phyloP scores from a whole-genome alignment of 2,888 invertebrate species.

The Tinea semifulvella region DNA sequence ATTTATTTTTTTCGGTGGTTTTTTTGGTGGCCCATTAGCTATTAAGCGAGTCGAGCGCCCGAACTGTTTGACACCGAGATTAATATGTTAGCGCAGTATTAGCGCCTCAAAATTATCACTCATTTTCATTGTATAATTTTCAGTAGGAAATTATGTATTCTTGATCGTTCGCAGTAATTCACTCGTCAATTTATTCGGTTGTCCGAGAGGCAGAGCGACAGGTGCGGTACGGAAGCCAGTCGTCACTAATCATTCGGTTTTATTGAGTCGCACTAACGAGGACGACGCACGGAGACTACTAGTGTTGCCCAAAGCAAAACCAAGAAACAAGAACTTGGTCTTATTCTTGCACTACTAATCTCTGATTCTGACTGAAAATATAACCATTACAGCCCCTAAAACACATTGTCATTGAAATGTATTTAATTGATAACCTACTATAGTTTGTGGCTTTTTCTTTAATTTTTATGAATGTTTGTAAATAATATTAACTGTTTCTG shows the following conservation, averaged over 20 bases:
- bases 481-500: too few species aligned
- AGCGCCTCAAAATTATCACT: conserved; percentile 26
- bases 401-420: too few species aligned
- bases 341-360: too few species aligned
- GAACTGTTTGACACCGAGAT: conserved; percentile 46
- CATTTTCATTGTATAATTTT: background rate
- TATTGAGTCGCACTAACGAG: conserved; percentile 9
- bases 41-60: conserved; percentile 41
- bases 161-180: background rate
- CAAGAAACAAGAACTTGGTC: too few species aligned
- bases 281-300: background rate
- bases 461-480: too few species aligned
- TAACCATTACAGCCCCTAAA: too few species aligned
- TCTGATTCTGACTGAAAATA: too few species aligned
- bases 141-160: background rate
- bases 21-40: conserved; percentile 59
- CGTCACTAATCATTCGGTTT: conserved; percentile 1
- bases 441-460: too few species aligned
- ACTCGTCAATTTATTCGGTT: conserved; percentile 3
- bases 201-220: conserved; percentile 1
- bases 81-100: conserved; percentile 40
- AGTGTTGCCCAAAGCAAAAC: too few species aligned
- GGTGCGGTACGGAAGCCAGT: conserved; percentile 10
- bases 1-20: conserved; percentile 43
- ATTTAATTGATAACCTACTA: too few species aligned